These are phyloP conservation scores for Syrmaticus mikado DNA, from an alignment of 2,113 vertebrate genomes.

Conservation along the genomic window DNA sequence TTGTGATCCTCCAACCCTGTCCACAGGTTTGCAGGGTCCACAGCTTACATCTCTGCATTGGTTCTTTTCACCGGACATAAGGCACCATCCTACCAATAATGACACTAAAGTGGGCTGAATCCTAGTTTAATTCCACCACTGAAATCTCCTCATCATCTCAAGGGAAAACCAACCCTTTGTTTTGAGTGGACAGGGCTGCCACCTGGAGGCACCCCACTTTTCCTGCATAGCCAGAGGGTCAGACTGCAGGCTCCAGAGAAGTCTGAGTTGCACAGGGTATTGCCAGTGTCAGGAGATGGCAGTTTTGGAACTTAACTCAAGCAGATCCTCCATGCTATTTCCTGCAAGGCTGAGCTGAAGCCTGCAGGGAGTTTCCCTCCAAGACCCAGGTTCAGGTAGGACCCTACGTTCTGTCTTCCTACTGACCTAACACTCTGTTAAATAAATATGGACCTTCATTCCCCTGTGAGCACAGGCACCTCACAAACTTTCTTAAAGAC, in stretches of 20 bases:
- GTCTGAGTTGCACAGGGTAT: accelerated
- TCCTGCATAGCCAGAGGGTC: background rate
- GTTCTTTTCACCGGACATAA: no score
- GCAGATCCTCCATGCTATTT: background rate
- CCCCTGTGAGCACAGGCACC: no score
- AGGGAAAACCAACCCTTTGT: background rate
- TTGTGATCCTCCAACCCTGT: background rate
- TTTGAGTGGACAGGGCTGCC: constrained; percentile 62
- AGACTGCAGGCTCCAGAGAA: background rate
- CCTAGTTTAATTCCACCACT: background rate
- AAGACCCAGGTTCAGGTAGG: background rate
- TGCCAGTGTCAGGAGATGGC: background rate
- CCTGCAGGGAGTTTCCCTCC: background rate
- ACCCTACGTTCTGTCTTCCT: background rate
- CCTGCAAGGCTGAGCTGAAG: background rate
- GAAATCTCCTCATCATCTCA: background rate
- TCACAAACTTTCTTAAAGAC: background rate
- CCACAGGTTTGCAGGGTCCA: background rate
- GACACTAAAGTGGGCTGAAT: background rate
- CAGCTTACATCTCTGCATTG: background rate
- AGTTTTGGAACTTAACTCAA: background rate
- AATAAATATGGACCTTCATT: background rate
- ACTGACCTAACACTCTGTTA: background rate
- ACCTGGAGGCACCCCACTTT: constrained; percentile 68
- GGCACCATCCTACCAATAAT: accelerated